These are phyloP conservation scores for Hippopotamyrus pictus DNA, from an alignment of 2,797 vertebrate species.

Conservation along the genomic window DNA sequence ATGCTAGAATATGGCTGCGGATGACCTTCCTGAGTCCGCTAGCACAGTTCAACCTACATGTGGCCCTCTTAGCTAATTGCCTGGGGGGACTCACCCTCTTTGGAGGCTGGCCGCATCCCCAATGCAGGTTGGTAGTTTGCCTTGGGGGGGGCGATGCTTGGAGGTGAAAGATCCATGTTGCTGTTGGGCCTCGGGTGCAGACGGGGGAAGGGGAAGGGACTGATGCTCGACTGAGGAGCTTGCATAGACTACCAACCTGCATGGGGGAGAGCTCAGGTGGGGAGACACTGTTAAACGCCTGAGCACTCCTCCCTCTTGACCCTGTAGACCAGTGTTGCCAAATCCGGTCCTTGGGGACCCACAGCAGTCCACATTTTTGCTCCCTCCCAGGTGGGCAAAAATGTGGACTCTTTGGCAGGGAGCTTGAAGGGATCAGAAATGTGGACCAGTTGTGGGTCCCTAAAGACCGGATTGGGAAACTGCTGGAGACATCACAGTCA, in stretches of 20 bases:
- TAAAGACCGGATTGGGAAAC: neutral
- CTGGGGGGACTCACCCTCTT: constrained; percentile 67
- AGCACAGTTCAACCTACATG: neutral
- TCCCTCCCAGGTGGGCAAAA: neutral
- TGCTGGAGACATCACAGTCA: neutral
- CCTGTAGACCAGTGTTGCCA: neutral
- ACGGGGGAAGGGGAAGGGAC: constrained; percentile 38
- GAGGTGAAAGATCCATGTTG: constrained; percentile 63
- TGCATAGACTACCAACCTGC: constrained; percentile 73
- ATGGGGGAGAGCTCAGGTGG: constrained; percentile 72
- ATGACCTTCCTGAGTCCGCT: neutral
- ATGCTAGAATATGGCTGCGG: neutral
- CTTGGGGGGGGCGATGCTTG: constrained; percentile 60
- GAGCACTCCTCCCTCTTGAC: constrained; percentile 13
- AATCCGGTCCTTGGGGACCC: neutral
- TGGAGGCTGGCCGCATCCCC: constrained; percentile 58
- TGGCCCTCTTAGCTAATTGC: constrained; percentile 17
- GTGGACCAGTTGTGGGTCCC: neutral
- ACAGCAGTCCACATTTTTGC: neutral
- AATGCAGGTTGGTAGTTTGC: constrained; percentile 77
- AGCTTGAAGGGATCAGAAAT: neutral
- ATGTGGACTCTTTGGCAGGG: neutral
- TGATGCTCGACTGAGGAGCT: neutral
- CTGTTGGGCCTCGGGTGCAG: constrained; percentile 63
- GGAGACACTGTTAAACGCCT: constrained; percentile 63